These are phyloP conservation scores for Sylvicapra grimmia DNA, from an alignment of 2,113 vertebrate species.

Conservation along the genomic window DNA sequence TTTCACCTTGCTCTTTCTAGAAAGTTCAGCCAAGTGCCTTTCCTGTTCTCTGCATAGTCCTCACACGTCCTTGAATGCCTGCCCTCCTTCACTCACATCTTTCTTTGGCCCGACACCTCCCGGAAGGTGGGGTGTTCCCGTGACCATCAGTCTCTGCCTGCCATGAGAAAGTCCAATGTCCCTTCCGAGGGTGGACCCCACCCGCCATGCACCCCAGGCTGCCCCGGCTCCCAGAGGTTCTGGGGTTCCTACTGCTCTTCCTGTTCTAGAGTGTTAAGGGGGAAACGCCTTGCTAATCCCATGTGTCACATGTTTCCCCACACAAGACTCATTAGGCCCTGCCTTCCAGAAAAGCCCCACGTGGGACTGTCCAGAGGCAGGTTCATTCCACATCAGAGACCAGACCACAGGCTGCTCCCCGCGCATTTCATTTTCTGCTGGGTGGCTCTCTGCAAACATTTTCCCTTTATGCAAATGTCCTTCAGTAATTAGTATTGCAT, in stretches of 20 bases:
- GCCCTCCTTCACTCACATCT: background rate
- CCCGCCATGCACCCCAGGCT: no score
- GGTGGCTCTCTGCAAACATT: background rate
- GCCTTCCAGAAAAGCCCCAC: background rate
- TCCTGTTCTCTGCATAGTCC: background rate
- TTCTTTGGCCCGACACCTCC: background rate
- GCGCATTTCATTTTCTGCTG: background rate
- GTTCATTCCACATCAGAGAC: background rate
- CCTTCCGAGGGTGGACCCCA: background rate
- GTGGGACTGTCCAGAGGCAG: background rate
- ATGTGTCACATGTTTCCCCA: background rate
- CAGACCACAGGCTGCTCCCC: background rate
- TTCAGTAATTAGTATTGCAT: background rate
- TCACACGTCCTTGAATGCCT: background rate
- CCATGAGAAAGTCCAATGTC: background rate
- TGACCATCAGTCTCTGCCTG: background rate
- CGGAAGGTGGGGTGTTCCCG: background rate
- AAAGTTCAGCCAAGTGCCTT: background rate
- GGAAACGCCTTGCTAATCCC: background rate
- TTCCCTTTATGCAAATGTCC: background rate
- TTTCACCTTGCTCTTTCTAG: background rate
- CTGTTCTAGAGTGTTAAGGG: background rate
- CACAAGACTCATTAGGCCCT: background rate
- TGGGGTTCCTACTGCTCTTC: background rate
- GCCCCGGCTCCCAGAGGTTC: background rate